Evolutionary conservation across 2,888 invertebrate genomes (phyloP).

Genomic region (Trichopoda pennipes): DNA sequence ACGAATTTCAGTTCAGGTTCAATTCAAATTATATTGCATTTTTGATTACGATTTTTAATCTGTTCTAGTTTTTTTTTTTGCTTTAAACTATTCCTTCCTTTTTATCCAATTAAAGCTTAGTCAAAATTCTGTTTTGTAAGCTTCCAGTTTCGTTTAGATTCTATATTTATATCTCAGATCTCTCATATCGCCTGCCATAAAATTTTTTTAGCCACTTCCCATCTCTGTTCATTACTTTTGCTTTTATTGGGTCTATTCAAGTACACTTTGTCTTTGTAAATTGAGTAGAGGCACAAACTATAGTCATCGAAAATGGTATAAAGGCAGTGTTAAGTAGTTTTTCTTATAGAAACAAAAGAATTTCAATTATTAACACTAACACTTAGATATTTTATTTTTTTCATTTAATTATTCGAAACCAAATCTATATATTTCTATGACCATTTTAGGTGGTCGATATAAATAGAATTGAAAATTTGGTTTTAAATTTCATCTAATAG

Average conservation of each 20-base stretch:
- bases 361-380: slow-evolving; percentile 50
- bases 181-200: no score
- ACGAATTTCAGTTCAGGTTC: no score
- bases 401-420: slow-evolving; percentile 63
- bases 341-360: slow-evolving; percentile 34
- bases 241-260: neutral
- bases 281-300: slow-evolving; percentile 77
- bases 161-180: no score
- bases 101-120: no score
- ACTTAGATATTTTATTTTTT: slow-evolving; percentile 57
- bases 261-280: neutral
- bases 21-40: no score
- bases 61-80: no score
- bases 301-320: slow-evolving; percentile 80
- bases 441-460: neutral
- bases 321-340: slow-evolving; percentile 74
- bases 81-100: no score
- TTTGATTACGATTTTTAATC: no score
- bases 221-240: neutral
- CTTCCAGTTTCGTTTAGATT: no score
- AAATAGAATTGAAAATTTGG: slow-evolving; percentile 70
- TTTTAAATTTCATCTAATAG: slow-evolving; percentile 79
- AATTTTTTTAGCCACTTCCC: neutral
- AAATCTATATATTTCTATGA: slow-evolving; percentile 47
- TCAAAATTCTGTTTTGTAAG: no score